Base-by-base conservation (phyloP, 2,888 invertebrate genomes). In the Oxycera nigricornis region DNA sequence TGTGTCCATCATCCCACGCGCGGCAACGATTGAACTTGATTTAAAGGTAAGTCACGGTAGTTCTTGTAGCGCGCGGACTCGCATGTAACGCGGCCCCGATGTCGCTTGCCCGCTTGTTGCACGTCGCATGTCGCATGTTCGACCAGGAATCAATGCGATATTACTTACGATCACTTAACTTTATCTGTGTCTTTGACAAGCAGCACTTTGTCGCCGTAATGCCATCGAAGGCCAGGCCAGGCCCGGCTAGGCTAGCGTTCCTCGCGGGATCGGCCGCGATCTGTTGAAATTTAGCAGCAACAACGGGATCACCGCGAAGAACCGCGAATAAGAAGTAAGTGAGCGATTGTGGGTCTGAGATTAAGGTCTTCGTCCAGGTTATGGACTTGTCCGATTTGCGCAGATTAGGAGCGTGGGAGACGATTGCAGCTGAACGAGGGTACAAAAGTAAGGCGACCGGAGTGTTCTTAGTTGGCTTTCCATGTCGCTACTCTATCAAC, bases 131-230 rank as follows among this genome's bases (percentile, higher is more conserved):
- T 70, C 55, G 70, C 52, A 70, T 70, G 70, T 70, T 70, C 70
- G 55, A 70, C 52, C 70, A 55, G 55, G 11, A 52, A 70, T 70
- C 70, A 70, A 70, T 70, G 70, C 52, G 26, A 55, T 70, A 70
- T 70, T 70, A 70, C 70, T 70, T 70, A 70, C 70, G 55, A 70
- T 70, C 70, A 70, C 70, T 70, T 70, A 70, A 26, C 52, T 70
- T 55, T 70, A 70, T 70, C 52, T 70, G 26, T 22, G 55, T 20
- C 24, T 52, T n/a, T 52, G 70, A 70, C 70, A 70, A 52, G 52
- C 22, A 52, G 31, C 70, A 70, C 70, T 70, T 68, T 68, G 31
- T 55, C 70, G 52, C 52, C 22, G 52, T 20, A 22, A 55, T 31
- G 52, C 17, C 35, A 22, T 31, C 52, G 31, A 55, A 52, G 70